Evolutionary conservation across 2,797 vertebrate species (phyloP), one percentile per base, ranked within the genome.

Genomic region (Leptodactylus fallax): DNA sequence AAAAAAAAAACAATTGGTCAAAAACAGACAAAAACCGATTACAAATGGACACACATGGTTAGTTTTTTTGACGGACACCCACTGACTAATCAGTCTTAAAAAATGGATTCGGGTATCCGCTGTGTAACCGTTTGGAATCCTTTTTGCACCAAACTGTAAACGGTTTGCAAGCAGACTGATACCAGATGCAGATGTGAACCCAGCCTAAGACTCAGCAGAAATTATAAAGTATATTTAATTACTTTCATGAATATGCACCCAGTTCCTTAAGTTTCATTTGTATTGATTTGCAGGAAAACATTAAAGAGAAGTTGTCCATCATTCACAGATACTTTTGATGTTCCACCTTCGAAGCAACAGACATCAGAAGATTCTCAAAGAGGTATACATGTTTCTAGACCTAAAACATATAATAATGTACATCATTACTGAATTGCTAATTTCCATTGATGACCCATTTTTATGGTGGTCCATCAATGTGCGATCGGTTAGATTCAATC

Each of bases 281-380:
- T 1, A 6, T 7, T 76, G 72, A 12, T 13, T 51, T 76, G 47
- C 80, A 89, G 88, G 63, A 67, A 86, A 79, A n/a, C 71, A 45
- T 19, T 96, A 53, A 99, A 99, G 90, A 96, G 98, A 7, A 93
- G 90, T 13, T 94, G 94, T 0, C 93, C 94, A 1, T 94, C 95
- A 0, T 98, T 97, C 82, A 13, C 94, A 0, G 97, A 98, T 0
- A 94, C 95, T 49, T 95, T 92, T 58, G 94, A 94, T 23, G 91
- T 94, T 0, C 90, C 95, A 9, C 92, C 95, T 2, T 91, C 93
- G 87, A 99, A 99, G 90, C 96, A 97, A 85, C 83, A 91, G 58
- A 95, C 96, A 79, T 95, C 90, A 80, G 97, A 97, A 0, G 96
- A 98, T 85, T 93, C 96, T 10, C 97, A 98, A 90, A 97, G 96